These are phyloP conservation scores for Sphaerophoria taeniata DNA, from an alignment of 2,888 invertebrate species.

Conservation along the genomic window DNA sequence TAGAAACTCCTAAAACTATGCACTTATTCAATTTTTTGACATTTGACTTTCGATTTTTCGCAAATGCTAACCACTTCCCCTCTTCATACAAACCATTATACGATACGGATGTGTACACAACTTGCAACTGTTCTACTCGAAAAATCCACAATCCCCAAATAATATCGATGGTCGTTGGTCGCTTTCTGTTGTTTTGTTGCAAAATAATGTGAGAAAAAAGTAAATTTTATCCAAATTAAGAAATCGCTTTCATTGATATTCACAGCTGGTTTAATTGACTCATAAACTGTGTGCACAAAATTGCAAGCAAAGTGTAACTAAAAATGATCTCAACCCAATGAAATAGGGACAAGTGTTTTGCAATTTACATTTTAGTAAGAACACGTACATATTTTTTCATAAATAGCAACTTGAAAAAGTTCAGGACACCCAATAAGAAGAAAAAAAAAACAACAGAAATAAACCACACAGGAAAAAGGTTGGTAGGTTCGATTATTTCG, in stretches of 20 bases:
- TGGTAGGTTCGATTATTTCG: slow-evolving; percentile 20
- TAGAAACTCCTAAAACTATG: background rate
- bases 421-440: background rate
- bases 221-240: slow-evolving; percentile 39
- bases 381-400: background rate
- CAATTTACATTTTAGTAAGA: background rate
- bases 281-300: slow-evolving; percentile 7
- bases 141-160: background rate
- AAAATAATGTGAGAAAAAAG: slow-evolving; percentile 22
- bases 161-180: background rate
- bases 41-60: slow-evolving; percentile 54
- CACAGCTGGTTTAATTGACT: background rate
- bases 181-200: slow-evolving; percentile 27
- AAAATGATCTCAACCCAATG: slow-evolving; percentile 2
- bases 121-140: background rate
- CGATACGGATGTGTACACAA: slow-evolving; percentile 39
- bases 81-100: slow-evolving; percentile 8
- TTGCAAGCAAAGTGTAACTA: slow-evolving; percentile 6
- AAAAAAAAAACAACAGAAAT: slow-evolving; percentile 8
- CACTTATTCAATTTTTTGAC: slow-evolving; percentile 49
- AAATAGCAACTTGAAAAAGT: slow-evolving; percentile 1
- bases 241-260: slow-evolving; percentile 37
- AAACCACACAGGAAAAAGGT: background rate
- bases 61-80: background rate
- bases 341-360: background rate